Evolutionary conservation across 2,888 invertebrate genomes (phyloP), one percentile per base, ranked within the genome.

Genomic region (Apantesis nais): DNA sequence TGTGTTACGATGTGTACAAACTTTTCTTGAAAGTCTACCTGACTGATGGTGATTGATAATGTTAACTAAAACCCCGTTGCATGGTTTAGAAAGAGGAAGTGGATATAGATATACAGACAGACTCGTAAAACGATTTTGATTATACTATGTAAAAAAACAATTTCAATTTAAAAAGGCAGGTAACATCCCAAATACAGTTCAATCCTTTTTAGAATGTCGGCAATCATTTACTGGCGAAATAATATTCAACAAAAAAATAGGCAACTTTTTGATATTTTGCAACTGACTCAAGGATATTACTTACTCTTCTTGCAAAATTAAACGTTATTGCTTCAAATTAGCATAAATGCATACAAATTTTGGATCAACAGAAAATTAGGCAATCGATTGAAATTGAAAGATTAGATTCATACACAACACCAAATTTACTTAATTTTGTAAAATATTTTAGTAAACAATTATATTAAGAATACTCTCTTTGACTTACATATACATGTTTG

Each of bases 271-370:
- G 25, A 55, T 25, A 55, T 55, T 55, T 55, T 25, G 55, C 14
- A 55, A 55, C n/a, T 55, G 55, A 12, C 25, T 55, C 55, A 55
- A 55, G 25, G 25, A 55, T 55, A 25, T 14, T 55, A 25, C 55
- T 55, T 25, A 22, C 5, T n/a, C n/a, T 55, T 14, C 55, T 55
- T 55, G 55, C 55, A 25, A 55, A 25, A 55, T 4, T 25, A 25
- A 55, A 25, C 1, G 3, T 55, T 55, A 25, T 25, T 25, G 25
- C 25, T 14, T 5, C 25, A 55, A 25, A 25, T 25, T 55, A 55
- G 55, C 55, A 55, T 55, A 55, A 25, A 55, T 55, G 55, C 55
- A 55, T 55, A 55, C 55, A 14, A 55, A 55, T 55, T 55, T 25
- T 55, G 12, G n/a, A 55, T 55, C 12, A 25, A 55, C n/a, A 25